Evolutionary conservation across 2,113 vertebrate genomes (phyloP), one percentile per base, ranked within the genome.

Genomic region (Bambusicola thoracicus): DNA sequence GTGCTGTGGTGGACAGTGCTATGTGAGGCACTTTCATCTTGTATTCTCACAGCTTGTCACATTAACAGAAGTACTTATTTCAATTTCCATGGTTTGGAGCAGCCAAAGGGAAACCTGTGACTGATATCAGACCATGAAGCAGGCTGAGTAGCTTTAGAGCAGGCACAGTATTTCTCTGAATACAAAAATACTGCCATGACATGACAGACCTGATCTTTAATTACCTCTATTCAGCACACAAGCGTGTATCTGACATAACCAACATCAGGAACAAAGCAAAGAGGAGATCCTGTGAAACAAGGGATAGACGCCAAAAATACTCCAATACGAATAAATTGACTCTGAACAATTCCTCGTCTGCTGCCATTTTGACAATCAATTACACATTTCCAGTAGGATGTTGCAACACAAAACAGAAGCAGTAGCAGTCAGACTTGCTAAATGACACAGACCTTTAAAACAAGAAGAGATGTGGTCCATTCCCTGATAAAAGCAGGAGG

Each of bases 41-140:
- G 24, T 25, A 41, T 78, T 79, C 73, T 40, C 81, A 76, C 38
- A 72, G 62, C 32, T 76, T 73, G 65, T 58, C 48, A 69, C 36
- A 38, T 90, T 76, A 93, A 69, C 66, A 87, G 70, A 81, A 81
- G 21, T n/a, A 89, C 21, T 92, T 73, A 66, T 76, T 89, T 76
- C 62, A 69, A 53, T 89, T 91, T 62, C 24, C 41, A 89, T 13
- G 25, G 10, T 89, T 89, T 85, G 58, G 58, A 87, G 56, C 49
- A 63, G 70, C 55, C 55, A 91, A 92, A 85, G 68, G 13, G 13
- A 85, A 89, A 63, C 63, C 27, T 66, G 75, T 22, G 73, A 81
- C 62, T 79, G 22, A 68, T 44, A 48, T 18, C 78, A 92, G 92
- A n/a, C 36, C 75, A 59, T 16, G 65, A 81, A 85, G 58, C 34